These are phyloP conservation scores for Andrena flavipes DNA, from an alignment of 2,888 invertebrate genomes.

Conservation along the genomic window DNA sequence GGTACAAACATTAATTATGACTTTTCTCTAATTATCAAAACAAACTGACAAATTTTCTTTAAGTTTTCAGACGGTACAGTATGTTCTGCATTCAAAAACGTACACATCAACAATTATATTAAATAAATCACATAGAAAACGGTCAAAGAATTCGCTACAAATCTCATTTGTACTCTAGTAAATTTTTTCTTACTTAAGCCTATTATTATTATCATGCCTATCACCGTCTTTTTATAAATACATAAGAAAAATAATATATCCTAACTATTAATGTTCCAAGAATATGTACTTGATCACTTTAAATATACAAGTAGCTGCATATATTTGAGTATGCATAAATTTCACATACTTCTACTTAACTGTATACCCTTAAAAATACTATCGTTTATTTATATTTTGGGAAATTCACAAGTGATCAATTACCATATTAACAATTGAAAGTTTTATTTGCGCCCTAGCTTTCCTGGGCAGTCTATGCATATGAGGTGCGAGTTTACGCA, in stretches of 20 bases:
- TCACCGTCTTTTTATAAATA: constrained; percentile 60
- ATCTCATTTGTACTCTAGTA: constrained; percentile 58
- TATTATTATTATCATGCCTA: constrained; percentile 51
- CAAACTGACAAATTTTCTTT: not conserved
- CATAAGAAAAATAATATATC: constrained; percentile 62
- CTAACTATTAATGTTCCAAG: constrained; percentile 48
- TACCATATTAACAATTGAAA: constrained; percentile 82
- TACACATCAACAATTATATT: constrained; percentile 30
- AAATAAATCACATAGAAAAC: constrained; percentile 38
- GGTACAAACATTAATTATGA: constrained; percentile 7
- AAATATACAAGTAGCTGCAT: constrained; percentile 43
- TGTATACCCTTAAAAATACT: constrained; percentile 51
- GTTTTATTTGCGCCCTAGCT: constrained; percentile 81
- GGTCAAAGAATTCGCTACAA: constrained; percentile 30
- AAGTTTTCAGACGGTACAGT: constrained; percentile 13
- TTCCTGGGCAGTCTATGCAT: constrained; percentile 80
- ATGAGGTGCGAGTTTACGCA: constrained; percentile 80
- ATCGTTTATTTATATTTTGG: constrained; percentile 39
- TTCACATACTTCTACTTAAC: constrained; percentile 38
- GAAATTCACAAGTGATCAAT: constrained; percentile 80
- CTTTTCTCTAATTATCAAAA: constrained; percentile 1
- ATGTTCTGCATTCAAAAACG: constrained; percentile 30
- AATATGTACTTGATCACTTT: constrained; percentile 39
- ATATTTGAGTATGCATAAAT: constrained; percentile 38
- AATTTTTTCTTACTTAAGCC: constrained; percentile 41